Evolutionary conservation across 1,140 invertebrate species (phyloP), one percentile per base, ranked within the genome.

Genomic region (Microplitis mediator): DNA sequence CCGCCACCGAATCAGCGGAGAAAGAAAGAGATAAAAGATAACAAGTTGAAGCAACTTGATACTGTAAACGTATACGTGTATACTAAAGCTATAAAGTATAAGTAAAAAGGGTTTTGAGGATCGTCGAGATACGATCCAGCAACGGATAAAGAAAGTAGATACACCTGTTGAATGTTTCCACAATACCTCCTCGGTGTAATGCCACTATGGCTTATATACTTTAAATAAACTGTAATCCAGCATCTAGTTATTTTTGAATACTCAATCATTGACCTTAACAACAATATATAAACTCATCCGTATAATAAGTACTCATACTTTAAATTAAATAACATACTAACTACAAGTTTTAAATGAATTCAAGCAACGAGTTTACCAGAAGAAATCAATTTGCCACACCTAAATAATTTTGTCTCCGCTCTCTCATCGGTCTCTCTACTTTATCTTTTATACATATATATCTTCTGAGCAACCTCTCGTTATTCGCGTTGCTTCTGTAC

Each of bases 351-450:
- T 58, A 58, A 58, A 58, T 58, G 56, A 23, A 58, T 23, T 58
- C 56, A 58, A 58, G 23, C 23, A 64, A 31, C 34, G 8, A 13
- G 14, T 4, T 50, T 31, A 50, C 31, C 13, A 16, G 39, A 39
- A 9, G 62, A 36, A 67, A 67, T 65, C 63, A 65, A 73, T 79
- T 79, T 74, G 77, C 80, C 79, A 76, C 78, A 74, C 79, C 80
- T 79, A 81, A 76, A 79, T 80, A 74, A 80, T 77, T 79, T 79
- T 74, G 75, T 79, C 75, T 62, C 56, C 34, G 14, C 72, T 71
- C 71, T 75, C 73, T 56, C 68, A 56, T 58, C 35, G 61, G 13
- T 35, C 69, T 72, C 52, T 72, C 68, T 16, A 54, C 52, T 67
- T 56, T 32, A 36, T 51, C 62, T 74, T 39, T 72, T 45, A 73